Base-by-base conservation (phyloP, 2,797 vertebrate species). In the Phoxinus dragarum region DNA sequence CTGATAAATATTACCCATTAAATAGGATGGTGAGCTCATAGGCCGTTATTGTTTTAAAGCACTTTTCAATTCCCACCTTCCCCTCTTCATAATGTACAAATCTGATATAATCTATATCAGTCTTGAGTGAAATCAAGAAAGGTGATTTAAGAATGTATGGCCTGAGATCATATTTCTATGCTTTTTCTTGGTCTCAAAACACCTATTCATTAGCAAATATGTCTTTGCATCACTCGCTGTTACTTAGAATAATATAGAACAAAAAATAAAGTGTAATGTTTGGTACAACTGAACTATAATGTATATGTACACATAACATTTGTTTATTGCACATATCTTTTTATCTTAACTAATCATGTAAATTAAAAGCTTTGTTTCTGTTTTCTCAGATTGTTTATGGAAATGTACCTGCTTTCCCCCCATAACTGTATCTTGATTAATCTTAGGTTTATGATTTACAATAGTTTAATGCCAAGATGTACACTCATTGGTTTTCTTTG, bases 281-380 rank as follows among this genome's bases (percentile, higher is more conserved):
- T 88, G 86, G 74, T 89, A 86, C 68, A 80, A 40, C 76, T 87
- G 69, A 78, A 71, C 80, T 86, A 82, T 56, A 87, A 73, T 87
- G 67, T 89, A 73, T 89, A 82, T 86, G 78, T 88, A 86, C 82
- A 68, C 61, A 68, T 84, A 78, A 40, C 75, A 67, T 87, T 85
- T 82, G 67, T 79, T 87, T 88, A 83, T 85, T 79, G 64, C 80
- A 81, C 80, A 82, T 84, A 3, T 64, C 54, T 34, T 31, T 67
- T 69, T 85, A 64, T 40, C 56, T 61, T 82, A 79, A 82, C 27
- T 80, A 86, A 87, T 86, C 78, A 77, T 86, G 56, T 88, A 79
- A 71, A 61, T 69, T 34, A 75, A 82, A 82, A 78, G 76, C 44
- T 88, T 84, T 56, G 17, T 73, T 85, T 68, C 59, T 83, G 23